Conservation (phyloP, 2,113 vertebrate species). For the Cinclus mexicanus region DNA sequence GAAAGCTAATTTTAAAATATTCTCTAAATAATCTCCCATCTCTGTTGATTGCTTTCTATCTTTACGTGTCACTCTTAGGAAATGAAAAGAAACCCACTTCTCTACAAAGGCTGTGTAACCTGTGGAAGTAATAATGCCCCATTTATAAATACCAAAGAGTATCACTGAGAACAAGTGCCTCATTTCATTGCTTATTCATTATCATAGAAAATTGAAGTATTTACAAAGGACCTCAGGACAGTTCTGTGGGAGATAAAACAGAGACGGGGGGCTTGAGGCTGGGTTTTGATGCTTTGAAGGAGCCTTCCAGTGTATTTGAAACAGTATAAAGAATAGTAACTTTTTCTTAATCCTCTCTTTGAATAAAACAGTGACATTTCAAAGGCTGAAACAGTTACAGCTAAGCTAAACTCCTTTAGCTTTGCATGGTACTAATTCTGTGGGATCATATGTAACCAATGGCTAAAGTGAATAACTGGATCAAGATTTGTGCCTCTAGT, state of each 20-base stretch:
- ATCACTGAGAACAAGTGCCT: not conserved
- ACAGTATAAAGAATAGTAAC: slow-evolving; percentile 14
- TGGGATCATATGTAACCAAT: not conserved
- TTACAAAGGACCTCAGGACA: not conserved
- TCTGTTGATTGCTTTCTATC: not conserved
- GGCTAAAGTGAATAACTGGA: not conserved
- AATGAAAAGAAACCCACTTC: not conserved
- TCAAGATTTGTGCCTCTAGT: not conserved
- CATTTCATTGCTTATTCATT: not conserved
- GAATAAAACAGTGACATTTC: slow-evolving; percentile 30
- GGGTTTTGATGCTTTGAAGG: not conserved
- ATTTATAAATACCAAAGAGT: not conserved
- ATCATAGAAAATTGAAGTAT: not conserved
- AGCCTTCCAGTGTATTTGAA: slow-evolving; percentile 15
- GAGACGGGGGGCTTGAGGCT: not conserved
- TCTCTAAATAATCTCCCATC: not conserved
- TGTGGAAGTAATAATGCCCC: not conserved
- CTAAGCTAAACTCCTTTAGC: slow-evolving; percentile 26
- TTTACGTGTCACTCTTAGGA: not conserved
- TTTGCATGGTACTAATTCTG: not conserved
- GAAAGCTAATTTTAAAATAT: not conserved
- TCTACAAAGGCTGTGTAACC: not conserved
- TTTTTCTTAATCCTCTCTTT: slow-evolving; percentile 27
- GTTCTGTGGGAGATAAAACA: not conserved
- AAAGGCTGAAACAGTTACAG: slow-evolving; percentile 21